phyloP scores from a whole-genome alignment of 2,888 invertebrate species.

The Caenorhabditis virilis region DNA sequence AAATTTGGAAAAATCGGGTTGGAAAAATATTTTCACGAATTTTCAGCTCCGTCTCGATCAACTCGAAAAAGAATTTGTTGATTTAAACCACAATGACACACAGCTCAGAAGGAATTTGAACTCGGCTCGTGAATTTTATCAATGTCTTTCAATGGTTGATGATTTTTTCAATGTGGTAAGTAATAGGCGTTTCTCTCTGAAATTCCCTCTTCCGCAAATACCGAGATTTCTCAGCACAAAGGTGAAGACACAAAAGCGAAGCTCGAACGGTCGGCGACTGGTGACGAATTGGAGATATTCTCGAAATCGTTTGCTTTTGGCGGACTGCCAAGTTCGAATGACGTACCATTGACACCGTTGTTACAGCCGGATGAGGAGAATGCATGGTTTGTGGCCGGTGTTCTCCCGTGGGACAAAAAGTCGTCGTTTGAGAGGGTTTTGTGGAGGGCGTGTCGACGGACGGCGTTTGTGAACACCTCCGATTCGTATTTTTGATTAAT shows the following conservation, averaged over 20 bases:
- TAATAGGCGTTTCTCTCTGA: not conserved
- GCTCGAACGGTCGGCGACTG: constrained; percentile 26
- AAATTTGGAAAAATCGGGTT: no score
- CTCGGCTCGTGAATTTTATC: constrained; percentile 40
- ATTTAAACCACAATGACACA: constrained; percentile 57
- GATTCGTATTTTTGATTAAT: constrained; percentile 87
- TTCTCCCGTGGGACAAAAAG: constrained; percentile 87
- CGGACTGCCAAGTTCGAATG: constrained; percentile 11
- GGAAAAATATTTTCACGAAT: no score
- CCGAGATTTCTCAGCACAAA: constrained; percentile 33
- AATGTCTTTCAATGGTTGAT: constrained; percentile 42
- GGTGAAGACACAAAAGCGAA: constrained; percentile 27
- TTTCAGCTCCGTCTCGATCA: constrained; percentile 28
- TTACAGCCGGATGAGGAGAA: constrained; percentile 24
- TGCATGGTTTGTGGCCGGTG: constrained; percentile 86
- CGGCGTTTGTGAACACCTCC: constrained; percentile 90
- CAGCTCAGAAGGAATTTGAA: constrained; percentile 41
- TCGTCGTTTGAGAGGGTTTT: constrained; percentile 94
- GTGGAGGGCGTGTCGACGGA: constrained; percentile 95
- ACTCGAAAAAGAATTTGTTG: constrained; percentile 47
- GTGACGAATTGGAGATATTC: constrained; percentile 27
- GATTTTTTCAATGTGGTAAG: constrained; percentile 51
- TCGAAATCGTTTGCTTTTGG: constrained; percentile 37
- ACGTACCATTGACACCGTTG: constrained; percentile 44
- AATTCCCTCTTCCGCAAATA: no score